Evolutionary conservation across 1,140 invertebrate species (phyloP), one percentile per base, ranked within the genome.

Genomic region (Portunus trituberculatus): DNA sequence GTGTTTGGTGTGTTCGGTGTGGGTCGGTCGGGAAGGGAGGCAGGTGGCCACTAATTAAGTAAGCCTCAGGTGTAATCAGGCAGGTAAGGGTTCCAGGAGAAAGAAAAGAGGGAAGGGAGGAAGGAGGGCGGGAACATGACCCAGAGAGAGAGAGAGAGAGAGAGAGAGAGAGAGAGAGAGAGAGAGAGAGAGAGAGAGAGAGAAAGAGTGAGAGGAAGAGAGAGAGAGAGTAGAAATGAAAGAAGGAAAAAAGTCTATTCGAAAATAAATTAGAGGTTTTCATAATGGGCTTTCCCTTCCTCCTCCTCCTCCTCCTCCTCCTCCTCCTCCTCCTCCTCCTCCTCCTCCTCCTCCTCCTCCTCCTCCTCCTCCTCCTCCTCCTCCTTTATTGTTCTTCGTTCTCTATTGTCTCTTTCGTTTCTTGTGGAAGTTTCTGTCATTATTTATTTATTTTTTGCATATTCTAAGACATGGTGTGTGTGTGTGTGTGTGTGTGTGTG

Each of bases 401-500:
- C 86, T 87, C 7, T 28, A 31, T 87, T 28, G 4, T 32, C 0
- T 87, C 8, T 46, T 32, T 25, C 8, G 4, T 25, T 32, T 87
- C 28, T 39, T 87, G 4, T 39, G 12, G 12, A 12, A 0, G 7
- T 16, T 39, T 39, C 29, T 39, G 28, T n/a, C 14, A 31, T 87
- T 16, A 39, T 31, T 12, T 87, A n/a, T 88, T 46, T 88, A 25
- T 46, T 88, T n/a, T 14, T 14, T 87, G 31, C 31, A 1, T 86
- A 25, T 31, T 32, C 31, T 6, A 31, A 32, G 14, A 28, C 2
- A 25, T 87, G 28, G 10, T 3, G 10, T 89, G 87, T 45, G 39
- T 89, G 39, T 20, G 39, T 89, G 87, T 89, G 20, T 89, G 87
- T 89, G 39, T 89, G 87, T 89, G 16, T 89, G 87, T 89, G 87